Percentiles rank a stretch among this genome's conserved stretches.
Conservation (phyloP, 2,797 vertebrate genomes). For the Spinus pinus region DNA sequence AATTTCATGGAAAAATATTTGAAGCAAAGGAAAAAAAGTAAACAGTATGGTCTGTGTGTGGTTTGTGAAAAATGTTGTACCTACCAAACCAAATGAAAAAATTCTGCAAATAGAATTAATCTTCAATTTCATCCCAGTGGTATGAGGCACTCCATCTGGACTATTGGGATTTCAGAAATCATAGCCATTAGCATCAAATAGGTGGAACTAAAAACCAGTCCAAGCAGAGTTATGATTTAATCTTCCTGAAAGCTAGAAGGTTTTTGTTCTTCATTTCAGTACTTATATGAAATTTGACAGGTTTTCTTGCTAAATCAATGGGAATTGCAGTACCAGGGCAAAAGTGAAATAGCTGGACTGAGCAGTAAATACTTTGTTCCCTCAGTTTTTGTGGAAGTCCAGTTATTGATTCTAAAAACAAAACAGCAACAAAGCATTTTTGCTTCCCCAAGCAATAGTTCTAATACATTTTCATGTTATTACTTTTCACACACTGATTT, state of each 20-base stretch:
- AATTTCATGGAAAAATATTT: neutral
- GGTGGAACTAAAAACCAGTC: conserved; percentile 26
- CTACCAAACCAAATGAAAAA: neutral
- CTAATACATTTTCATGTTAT: neutral
- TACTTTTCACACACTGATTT: neutral
- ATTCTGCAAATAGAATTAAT: neutral
- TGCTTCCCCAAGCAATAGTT: neutral
- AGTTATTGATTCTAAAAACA: neutral
- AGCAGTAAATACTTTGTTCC: conserved; percentile 8
- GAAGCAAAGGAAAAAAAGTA: neutral
- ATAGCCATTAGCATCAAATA: conserved; percentile 2
- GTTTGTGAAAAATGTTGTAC: neutral
- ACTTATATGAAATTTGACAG: neutral
- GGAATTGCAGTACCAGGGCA: neutral
- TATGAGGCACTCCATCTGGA: neutral
- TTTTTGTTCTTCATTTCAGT: conserved; percentile 19
- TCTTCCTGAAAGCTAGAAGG: conserved; percentile 11
- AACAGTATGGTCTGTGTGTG: fast-evolving
- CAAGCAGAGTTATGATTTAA: conserved; percentile 31
- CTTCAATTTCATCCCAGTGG: neutral
- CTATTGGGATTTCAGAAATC: conserved; percentile 26
- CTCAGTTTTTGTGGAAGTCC: neutral
- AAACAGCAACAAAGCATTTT: neutral
- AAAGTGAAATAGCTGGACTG: neutral
- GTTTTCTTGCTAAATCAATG: conserved; percentile 27